Evolutionary conservation across 2,113 vertebrate species (phyloP), one percentile per base, ranked within the genome.

Genomic region (Hippocampus guttulatus): DNA sequence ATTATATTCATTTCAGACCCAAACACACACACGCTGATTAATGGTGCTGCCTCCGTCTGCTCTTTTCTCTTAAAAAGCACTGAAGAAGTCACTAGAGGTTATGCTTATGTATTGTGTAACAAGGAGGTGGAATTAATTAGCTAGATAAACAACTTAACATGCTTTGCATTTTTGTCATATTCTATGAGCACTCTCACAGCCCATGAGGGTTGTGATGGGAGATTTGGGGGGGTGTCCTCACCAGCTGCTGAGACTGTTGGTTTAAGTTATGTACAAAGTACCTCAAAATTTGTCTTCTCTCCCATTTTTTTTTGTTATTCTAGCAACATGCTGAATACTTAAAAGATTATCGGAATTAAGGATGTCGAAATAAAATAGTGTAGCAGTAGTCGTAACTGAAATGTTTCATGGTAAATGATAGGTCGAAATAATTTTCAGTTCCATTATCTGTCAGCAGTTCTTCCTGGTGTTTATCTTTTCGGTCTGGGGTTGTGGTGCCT

Each of bases 401-500:
- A 73, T 54, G 27, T 58, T 75, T 30, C 52, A 10, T 55, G 52
- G 9, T 8, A 57, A 57, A n/a, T 57, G 16, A 15, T 30, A 60
- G 27, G 14, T 15, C 21, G 21, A 54, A 54, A 54, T 51, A 14
- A 54, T 27, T 58, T 25, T 12, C 55, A 25, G 25, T 18, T 60
- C 58, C 58, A 60, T 60, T 60, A 60, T 60, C 58, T 60, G 58
- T 60, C 58, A 60, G 58, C 27, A 60, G 58, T 64, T 89, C 73
- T 68, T 76, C 60, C 45, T 64, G 70, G 66, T 47, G 67, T 81
- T 85, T 80, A 79, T 64, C 77, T 72, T 81, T 81, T 82, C 57
- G 75, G 79, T 76, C 60, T 79, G 86, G 87, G 89, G 85, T 89
- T 67, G 58, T 58, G 45, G 62, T 69, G 76, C 79, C 76, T 89